Evolutionary conservation across 2,888 invertebrate genomes (phyloP).

Genomic region (Hemithea aestivaria): DNA sequence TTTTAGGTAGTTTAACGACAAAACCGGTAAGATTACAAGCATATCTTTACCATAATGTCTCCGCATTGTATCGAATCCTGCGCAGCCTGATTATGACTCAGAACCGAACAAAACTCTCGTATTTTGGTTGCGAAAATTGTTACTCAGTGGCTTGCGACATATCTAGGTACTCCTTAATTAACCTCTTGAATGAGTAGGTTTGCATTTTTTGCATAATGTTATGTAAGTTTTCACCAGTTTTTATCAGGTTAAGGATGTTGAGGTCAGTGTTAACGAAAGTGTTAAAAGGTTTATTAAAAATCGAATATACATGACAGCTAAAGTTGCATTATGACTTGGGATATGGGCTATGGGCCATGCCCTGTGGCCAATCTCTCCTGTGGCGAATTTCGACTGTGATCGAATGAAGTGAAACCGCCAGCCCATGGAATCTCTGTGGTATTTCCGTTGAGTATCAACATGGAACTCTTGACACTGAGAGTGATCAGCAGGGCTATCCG

Average conservation of each 20-base stretch:
- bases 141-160: slow-evolving; percentile 21
- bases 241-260: slow-evolving; percentile 1
- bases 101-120: slow-evolving; percentile 21
- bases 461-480: too few relatives aligned
- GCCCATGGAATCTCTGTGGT: too few relatives aligned
- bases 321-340: too few relatives aligned
- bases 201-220: slow-evolving; percentile 22
- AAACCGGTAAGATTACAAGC: slow-evolving; percentile 5
- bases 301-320: too few relatives aligned
- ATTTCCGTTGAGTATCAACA: too few relatives aligned
- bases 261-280: slow-evolving; percentile 1
- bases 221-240: slow-evolving; percentile 14
- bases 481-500: too few relatives aligned
- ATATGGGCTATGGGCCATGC: too few relatives aligned
- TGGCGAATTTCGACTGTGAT: too few relatives aligned
- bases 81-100: slow-evolving; percentile 27
- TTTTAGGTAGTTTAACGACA: too few relatives aligned
- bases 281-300: too few relatives aligned
- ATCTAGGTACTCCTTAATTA: background rate
- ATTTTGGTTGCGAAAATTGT: slow-evolving; percentile 24
- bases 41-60: slow-evolving; percentile 8
- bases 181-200: background rate
- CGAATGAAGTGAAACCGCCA: too few relatives aligned
- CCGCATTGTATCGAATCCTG: slow-evolving; percentile 12
- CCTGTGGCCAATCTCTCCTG: too few relatives aligned